Evolutionary conservation across 2,113 vertebrate species (phyloP).

Genomic region (Peucedramus taeniatus): DNA sequence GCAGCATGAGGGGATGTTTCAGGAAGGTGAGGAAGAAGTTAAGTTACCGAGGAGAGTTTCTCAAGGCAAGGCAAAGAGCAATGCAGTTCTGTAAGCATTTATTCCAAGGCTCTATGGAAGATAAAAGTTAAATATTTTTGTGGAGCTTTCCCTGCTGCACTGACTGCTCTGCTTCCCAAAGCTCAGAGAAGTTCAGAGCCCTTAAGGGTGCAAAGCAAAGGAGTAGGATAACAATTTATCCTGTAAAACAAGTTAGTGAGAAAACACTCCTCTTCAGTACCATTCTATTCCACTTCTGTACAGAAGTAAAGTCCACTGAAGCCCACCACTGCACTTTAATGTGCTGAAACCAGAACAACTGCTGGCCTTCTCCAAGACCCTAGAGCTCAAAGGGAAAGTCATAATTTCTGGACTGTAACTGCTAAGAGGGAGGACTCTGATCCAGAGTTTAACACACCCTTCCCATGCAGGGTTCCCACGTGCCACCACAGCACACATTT

Average conservation of each 20-base stretch:
- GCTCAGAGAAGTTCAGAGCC: background rate
- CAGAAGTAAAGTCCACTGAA: background rate
- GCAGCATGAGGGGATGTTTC: background rate
- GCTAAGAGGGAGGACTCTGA: background rate
- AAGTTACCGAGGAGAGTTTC: background rate
- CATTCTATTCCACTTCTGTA: background rate
- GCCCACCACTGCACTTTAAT: background rate
- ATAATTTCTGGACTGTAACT: background rate
- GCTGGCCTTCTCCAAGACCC: background rate
- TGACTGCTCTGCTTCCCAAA: background rate
- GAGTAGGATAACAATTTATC: background rate
- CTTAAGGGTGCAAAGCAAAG: background rate
- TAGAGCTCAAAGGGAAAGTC: background rate
- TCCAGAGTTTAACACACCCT: background rate
- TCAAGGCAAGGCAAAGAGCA: background rate
- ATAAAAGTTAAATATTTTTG: background rate
- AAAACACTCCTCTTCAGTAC: background rate
- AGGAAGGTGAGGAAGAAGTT: background rate
- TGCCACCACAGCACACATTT: background rate
- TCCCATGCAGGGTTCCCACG: background rate
- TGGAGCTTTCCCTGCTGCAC: background rate
- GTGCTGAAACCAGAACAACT: background rate
- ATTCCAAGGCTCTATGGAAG: background rate
- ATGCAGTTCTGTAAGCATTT: background rate
- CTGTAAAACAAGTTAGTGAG: background rate